Evolutionary conservation across 2,888 invertebrate species (phyloP), one percentile per base, ranked within the genome.

Genomic region (Smittia sp.): DNA sequence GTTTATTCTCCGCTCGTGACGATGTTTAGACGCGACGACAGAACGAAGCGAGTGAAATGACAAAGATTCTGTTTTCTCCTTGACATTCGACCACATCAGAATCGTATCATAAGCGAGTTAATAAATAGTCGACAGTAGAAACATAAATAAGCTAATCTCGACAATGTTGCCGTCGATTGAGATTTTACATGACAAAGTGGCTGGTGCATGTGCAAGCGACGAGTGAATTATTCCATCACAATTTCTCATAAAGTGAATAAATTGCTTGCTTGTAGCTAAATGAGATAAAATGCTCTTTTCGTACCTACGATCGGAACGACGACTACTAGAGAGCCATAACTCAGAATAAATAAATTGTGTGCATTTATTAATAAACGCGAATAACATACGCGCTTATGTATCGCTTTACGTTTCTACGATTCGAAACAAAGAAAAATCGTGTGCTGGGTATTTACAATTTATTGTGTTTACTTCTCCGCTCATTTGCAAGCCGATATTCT

Each of bases 1-100:
- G 72, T 72, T 72, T 72, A 72, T 72, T 7, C 22, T 39, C 24
- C 62, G 39, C 62, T 72, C 72, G 72, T 72, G 72, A 72, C 24
- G 72, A 9, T 72, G 62, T 72, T 72, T 72, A 72, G 72, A 72
- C 72, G 38, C 27, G 22, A 22, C 20, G 15, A 7, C 9, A 13
- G 9, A 7, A 9, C 25, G 25, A 15, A 24, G 27, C 65, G 39
- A 39, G 27, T n/a, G 63, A 13, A 27, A 62, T 69, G 69, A 69
- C 69, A 72, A 32, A 58, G 62, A 72, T 72, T 72, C 25, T 24
- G 27, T 41, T 25, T 15, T 39, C 38, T 58, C 72, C 72, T 72
- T 72, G 72, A 72, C 72, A 72, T 62, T 72, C 72, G 39, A 62
- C 72, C 15, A 20, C 1, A 13, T 52, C 69, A 27, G 18, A 41